A percentile compares a stretch with the other conserved stretches of the same genome.
These are phyloP conservation scores for Sporophila hypoxantha DNA, from an alignment of 2,113 vertebrate species.

Conservation along the genomic window DNA sequence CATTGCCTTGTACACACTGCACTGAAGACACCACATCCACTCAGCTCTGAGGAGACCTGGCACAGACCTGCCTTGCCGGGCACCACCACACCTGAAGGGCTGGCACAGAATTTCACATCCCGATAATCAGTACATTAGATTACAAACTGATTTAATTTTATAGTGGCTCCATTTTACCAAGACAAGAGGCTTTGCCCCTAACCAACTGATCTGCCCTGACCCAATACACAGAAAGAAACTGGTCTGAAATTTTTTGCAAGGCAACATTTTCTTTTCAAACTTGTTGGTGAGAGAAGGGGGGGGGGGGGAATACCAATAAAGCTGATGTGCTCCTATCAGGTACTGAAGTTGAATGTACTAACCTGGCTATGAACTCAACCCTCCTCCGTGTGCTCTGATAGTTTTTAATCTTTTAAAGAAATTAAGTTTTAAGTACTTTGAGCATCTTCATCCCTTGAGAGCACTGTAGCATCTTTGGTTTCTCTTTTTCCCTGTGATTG, in stretches of 20 bases:
- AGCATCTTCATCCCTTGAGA: background rate
- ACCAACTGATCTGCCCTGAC: background rate
- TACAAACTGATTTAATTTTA: background rate
- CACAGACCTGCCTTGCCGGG: background rate
- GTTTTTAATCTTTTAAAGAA: background rate
- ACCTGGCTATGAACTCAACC: background rate
- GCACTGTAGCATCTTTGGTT: background rate
- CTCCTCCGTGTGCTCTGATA: background rate
- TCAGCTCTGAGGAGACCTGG: background rate
- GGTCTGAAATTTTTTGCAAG: background rate
- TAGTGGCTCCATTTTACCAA: background rate
- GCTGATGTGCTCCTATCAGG: background rate
- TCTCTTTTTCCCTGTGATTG: background rate
- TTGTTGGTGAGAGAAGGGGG: background rate
- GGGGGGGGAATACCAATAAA: background rate
- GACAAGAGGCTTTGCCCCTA: background rate
- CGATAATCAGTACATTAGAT: background rate
- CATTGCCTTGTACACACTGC: background rate
- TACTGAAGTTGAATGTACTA: background rate
- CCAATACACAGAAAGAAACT: background rate
- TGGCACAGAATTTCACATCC: background rate
- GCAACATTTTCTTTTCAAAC: background rate
- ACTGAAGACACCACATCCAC: background rate
- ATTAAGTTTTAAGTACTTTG: background rate
- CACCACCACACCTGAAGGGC: accelerated